phyloP scores from a whole-genome alignment of 2,113 vertebrate species.

The Peromyscus californicus region DNA sequence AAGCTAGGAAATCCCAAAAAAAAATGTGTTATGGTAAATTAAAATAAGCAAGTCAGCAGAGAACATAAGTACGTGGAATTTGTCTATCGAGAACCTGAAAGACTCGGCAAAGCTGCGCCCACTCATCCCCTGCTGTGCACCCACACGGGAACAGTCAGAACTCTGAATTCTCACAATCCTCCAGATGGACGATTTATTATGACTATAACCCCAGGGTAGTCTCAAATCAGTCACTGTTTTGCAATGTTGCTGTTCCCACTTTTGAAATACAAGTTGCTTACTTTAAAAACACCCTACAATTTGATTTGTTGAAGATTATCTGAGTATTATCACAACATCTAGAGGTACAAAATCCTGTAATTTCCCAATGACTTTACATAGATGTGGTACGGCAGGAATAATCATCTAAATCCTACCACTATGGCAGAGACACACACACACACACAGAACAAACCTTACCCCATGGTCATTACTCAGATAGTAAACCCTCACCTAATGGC shows the following conservation, averaged over 20 bases:
- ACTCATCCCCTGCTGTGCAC: background rate
- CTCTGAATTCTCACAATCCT: background rate
- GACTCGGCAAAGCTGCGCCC: background rate
- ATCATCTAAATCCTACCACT: background rate
- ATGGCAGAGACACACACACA: background rate
- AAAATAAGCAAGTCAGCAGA: background rate
- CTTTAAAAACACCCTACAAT: constrained; percentile 20
- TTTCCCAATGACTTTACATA: background rate
- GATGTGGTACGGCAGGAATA: background rate
- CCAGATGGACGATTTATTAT: background rate
- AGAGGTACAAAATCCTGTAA: background rate
- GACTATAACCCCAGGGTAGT: background rate
- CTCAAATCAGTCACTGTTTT: background rate
- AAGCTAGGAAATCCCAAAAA: background rate
- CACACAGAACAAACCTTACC: background rate
- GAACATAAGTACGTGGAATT: background rate
- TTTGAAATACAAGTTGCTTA: constrained; percentile 52
- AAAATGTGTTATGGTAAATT: background rate
- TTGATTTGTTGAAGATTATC: constrained; percentile 54
- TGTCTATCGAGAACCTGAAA: background rate
- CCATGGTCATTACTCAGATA: background rate
- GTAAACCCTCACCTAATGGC: background rate
- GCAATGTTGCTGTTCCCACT: background rate
- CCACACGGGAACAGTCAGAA: background rate
- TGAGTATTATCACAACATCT: background rate